Evolutionary conservation across 37 sponge, comb jelly and placozoan species (phyloP).

Genomic region (Cliona cf. orientalis): DNA sequence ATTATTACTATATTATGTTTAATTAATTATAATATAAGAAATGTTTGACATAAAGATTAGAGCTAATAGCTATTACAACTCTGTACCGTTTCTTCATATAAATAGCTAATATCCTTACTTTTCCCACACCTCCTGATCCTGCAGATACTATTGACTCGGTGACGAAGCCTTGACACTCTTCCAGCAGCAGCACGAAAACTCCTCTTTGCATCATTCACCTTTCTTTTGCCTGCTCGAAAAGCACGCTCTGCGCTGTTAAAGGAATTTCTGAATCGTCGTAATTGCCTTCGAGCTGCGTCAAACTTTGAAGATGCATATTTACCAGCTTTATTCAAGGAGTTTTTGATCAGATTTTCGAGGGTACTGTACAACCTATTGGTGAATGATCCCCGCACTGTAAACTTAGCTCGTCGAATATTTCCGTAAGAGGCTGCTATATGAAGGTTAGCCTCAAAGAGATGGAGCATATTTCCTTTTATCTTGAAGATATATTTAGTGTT

Average conservation of each 20-base stretch:
- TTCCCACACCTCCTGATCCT: not conserved
- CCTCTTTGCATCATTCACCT: not conserved
- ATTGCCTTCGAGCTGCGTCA: conserved; percentile 11
- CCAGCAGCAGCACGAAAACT: not conserved
- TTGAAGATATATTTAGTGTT: conserved; percentile 4
- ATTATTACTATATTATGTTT: not conserved
- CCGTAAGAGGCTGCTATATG: not conserved
- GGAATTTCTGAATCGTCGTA: not conserved
- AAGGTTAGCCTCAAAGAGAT: conserved; percentile 8
- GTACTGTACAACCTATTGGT: not conserved
- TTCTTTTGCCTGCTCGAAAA: not conserved
- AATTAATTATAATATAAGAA: not conserved
- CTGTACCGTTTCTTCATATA: too few species aligned
- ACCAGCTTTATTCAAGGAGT: not conserved
- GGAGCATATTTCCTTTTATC: conserved; percentile 18
- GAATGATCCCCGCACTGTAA: conserved; percentile 7
- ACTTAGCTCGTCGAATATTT: not conserved
- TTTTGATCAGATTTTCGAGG: not conserved
- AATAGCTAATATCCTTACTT: too few species aligned
- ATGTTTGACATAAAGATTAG: not conserved
- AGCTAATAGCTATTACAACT: not conserved
- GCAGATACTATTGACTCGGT: conserved; percentile 1
- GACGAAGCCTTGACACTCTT: not conserved
- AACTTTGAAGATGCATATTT: conserved; percentile 7
- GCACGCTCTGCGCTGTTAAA: conserved; percentile 20